Conservation (phyloP, 2,113 vertebrate species). For the Mesocricetus auratus region DNA sequence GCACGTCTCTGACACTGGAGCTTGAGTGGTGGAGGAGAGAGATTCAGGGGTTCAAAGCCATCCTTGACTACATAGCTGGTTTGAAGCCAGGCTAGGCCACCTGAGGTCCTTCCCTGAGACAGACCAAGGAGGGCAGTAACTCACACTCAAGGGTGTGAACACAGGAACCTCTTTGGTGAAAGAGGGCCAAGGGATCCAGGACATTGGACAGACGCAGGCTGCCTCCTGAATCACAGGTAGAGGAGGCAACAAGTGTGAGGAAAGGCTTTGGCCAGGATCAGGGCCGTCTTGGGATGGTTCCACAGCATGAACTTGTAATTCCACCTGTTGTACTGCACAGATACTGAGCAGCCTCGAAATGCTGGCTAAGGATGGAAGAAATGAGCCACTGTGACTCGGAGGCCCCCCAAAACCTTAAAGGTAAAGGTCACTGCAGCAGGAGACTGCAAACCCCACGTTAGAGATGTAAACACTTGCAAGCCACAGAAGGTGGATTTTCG, state of each 20-base stretch:
- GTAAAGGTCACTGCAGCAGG: background rate
- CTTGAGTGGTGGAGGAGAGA: background rate
- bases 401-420: accelerated
- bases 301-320: accelerated
- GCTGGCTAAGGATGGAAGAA: background rate
- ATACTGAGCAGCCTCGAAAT: background rate
- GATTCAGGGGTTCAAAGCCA: too few relatives aligned
- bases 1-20: too few relatives aligned
- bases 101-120: background rate
- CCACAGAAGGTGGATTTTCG: slow-evolving; percentile 55
- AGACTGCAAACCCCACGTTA: slow-evolving; percentile 27
- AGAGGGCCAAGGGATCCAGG: background rate
- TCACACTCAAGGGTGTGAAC: background rate
- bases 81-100: background rate
- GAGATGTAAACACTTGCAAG: slow-evolving; percentile 39
- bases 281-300: too few relatives aligned
- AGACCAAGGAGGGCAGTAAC: background rate
- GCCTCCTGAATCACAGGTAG: background rate
- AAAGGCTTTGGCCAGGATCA: background rate
- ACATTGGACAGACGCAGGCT: background rate
- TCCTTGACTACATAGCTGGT: background rate
- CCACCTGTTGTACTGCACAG: accelerated
- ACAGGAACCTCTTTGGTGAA: background rate
- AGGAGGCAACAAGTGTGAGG: background rate
- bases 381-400: background rate